phyloP scores from a whole-genome alignment of 2,113 vertebrate species.

The Gnathonemus longibarbis region DNA sequence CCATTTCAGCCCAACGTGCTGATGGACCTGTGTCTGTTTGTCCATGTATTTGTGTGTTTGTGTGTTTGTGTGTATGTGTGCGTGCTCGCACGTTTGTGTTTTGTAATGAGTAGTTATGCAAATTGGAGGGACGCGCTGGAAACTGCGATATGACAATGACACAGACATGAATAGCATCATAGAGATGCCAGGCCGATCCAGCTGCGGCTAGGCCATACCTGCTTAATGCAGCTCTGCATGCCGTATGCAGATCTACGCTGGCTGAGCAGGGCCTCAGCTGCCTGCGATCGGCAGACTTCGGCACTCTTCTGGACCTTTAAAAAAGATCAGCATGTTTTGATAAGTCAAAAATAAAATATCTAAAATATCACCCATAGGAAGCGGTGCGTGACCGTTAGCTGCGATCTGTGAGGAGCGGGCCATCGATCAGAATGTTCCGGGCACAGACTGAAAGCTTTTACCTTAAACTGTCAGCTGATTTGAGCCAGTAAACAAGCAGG shows the following conservation, averaged over 20 bases:
- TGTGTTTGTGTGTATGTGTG: constrained; percentile 40
- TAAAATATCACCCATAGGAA: not conserved
- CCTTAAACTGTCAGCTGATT: not conserved
- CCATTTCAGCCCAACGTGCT: constrained; percentile 14
- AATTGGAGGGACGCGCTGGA: constrained; percentile 5
- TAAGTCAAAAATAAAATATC: not conserved
- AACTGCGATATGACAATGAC: constrained; percentile 13
- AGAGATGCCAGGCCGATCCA: not conserved
- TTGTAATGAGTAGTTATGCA: constrained; percentile 13
- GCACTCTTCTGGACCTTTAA: not conserved
- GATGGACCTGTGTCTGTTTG: not conserved
- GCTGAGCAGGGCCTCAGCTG: not conserved
- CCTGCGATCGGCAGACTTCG: not conserved
- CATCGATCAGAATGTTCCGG: not conserved
- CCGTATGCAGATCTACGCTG: not conserved
- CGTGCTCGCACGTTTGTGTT: constrained; percentile 24
- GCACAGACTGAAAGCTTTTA: not conserved
- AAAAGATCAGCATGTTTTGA: not conserved
- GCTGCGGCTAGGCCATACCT: not conserved
- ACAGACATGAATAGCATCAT: not conserved
- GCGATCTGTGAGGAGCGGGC: not conserved
- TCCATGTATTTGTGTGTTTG: constrained; percentile 8
- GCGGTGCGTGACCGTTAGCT: not conserved
- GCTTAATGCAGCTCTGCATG: not conserved
- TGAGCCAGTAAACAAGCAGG: not conserved